Percentiles rank a stretch among this genome's conserved stretches.
Conservation (phyloP, 53 echinoderm and acorn worm genomes). For the Henricia sp. region DNA sequence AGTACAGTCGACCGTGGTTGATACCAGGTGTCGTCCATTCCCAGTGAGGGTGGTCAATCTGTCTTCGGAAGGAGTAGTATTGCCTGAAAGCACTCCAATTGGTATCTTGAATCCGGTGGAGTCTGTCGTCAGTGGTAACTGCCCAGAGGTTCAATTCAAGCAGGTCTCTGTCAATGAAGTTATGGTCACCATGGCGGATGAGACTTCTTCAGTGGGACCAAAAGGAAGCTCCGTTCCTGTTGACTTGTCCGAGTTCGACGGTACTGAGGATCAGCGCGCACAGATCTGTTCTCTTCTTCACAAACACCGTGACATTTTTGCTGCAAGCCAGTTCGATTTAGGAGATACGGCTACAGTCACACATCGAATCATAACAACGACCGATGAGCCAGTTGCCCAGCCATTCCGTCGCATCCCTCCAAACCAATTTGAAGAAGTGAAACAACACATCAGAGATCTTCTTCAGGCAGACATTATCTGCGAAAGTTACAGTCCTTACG, state of each 20-base stretch:
- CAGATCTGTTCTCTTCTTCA: slow-evolving; percentile 4
- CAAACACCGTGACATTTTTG: slow-evolving; percentile 23
- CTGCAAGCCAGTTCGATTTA: not conserved
- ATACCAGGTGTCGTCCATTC: slow-evolving; percentile 2
- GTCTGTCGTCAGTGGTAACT: not conserved
- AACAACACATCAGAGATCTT: too few species aligned
- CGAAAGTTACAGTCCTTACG: slow-evolving; percentile 1
- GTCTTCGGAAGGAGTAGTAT: slow-evolving; percentile 4
- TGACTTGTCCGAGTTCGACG: slow-evolving; percentile 7
- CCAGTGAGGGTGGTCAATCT: slow-evolving; percentile 15
- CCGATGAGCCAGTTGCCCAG: not conserved
- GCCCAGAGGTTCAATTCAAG: slow-evolving; percentile 2
- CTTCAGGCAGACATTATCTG: not conserved
- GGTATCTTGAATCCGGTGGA: slow-evolving; percentile 18
- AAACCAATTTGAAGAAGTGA: slow-evolving; percentile 1
- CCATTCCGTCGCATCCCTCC: not conserved
- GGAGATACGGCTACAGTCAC: not conserved
- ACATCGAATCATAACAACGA: not conserved
- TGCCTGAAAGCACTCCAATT: not conserved
- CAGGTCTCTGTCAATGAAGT: slow-evolving; percentile 4
- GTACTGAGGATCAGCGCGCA: not conserved
- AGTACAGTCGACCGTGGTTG: slow-evolving; percentile 1
- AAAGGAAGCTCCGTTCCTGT: not conserved
- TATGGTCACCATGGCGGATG: not conserved
- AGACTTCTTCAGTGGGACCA: not conserved